Percentiles rank a stretch among this genome's conserved stretches.
Conservation (phyloP, 2,113 vertebrate species). For the Cephalopterus ornatus region DNA sequence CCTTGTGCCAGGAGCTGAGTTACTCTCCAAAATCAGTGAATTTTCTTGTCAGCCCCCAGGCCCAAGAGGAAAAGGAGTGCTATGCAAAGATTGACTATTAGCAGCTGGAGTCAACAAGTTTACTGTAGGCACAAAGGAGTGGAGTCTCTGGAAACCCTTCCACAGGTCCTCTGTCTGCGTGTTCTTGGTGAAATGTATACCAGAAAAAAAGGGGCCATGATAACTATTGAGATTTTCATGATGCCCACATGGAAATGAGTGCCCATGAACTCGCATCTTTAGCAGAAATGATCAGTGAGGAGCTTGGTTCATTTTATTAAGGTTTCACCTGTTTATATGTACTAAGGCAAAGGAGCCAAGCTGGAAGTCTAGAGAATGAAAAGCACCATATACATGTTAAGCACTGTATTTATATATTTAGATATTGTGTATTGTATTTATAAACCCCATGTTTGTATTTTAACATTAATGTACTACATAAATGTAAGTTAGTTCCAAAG, state of each 20-base stretch:
- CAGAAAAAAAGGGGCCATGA: neutral
- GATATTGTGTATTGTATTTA: neutral
- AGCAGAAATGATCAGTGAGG: neutral
- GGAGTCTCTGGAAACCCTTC: neutral
- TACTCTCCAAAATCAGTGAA: neutral
- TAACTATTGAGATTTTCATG: neutral
- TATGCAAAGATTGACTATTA: neutral
- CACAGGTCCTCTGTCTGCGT: neutral
- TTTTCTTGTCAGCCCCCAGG: neutral
- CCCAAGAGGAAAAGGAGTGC: neutral
- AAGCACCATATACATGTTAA: neutral
- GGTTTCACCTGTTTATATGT: neutral
- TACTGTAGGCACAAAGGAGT: neutral
- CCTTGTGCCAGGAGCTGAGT: neutral
- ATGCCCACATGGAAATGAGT: neutral
- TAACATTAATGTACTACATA: neutral
- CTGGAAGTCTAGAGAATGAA: neutral
- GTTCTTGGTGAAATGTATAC: neutral
- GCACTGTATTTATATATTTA: neutral
- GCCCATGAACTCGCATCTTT: neutral
- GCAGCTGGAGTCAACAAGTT: neutral
- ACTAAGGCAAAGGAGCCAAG: neutral
- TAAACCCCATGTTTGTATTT: neutral
- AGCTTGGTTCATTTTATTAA: neutral
- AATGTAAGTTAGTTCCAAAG: neutral